Percentiles rank a stretch among this genome's conserved stretches.
These are phyloP conservation scores for Stenodera caucasica DNA, from an alignment of 2,888 invertebrate species.

Conservation along the genomic window DNA sequence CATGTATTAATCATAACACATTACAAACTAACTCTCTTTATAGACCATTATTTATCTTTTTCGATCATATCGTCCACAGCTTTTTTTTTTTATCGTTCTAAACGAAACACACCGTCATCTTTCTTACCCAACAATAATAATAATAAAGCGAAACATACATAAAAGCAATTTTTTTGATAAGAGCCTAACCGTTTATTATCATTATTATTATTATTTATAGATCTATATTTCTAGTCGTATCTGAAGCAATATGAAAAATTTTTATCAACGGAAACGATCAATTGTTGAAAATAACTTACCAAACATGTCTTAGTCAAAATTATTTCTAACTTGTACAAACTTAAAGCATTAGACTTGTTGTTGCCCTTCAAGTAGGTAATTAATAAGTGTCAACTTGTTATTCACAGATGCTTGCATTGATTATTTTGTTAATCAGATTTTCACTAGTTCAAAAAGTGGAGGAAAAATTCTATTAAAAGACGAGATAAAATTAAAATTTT, in stretches of 20 bases:
- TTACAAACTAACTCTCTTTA: conserved; percentile 21
- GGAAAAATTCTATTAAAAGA: conserved; percentile 9
- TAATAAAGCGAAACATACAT: too few species aligned
- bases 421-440: conserved; percentile 19
- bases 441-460: conserved; percentile 15
- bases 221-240: too few species aligned
- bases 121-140: too few species aligned
- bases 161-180: conserved; percentile 15
- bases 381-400: conserved; percentile 30
- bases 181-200: too few species aligned
- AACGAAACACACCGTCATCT: conserved; percentile 14
- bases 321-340: conserved; percentile 20
- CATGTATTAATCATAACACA: conserved; percentile 30
- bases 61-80: conserved; percentile 7
- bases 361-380: conserved; percentile 18
- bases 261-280: conserved; percentile 18
- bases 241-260: too few species aligned
- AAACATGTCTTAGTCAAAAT: conserved; percentile 20
- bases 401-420: conserved; percentile 27
- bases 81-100: conserved; percentile 16
- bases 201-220: too few species aligned
- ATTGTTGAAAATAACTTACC: conserved; percentile 19
- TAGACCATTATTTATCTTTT: conserved; percentile 24
- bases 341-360: conserved; percentile 24
- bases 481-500: conserved; percentile 4